Evolutionary conservation across 2,888 invertebrate genomes (phyloP).

Genomic region (Eremobia ochroleuca): DNA sequence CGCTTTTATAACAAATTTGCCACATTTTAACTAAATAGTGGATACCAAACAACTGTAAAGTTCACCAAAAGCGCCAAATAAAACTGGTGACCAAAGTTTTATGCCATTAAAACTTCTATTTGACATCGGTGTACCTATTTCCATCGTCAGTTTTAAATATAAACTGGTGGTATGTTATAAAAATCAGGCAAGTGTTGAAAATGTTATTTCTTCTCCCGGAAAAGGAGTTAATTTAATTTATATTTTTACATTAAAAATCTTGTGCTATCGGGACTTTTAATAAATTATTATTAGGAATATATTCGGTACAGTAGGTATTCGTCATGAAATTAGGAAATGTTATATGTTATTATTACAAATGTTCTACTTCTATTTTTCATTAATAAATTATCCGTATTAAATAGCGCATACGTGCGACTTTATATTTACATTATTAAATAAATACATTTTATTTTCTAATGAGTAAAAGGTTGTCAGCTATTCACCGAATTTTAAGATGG

Average conservation of each 20-base stretch:
- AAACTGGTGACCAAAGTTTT: background rate
- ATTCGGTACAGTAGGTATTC: no score
- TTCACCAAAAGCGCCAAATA: background rate
- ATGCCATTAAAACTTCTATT: background rate
- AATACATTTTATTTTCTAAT: background rate
- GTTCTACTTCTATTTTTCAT: no score
- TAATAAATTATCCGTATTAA: background rate
- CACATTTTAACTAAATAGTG: background rate
- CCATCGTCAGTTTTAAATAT: background rate
- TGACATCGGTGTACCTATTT: background rate
- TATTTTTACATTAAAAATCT: background rate
- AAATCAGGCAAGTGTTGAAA: background rate
- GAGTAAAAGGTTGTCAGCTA: conserved; percentile 28
- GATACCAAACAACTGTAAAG: background rate
- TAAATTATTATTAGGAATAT: background rate
- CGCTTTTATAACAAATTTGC: background rate
- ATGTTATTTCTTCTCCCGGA: background rate
- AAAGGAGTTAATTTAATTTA: background rate
- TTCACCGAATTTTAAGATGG: background rate
- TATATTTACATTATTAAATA: background rate
- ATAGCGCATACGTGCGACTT: background rate
- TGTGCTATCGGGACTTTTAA: background rate
- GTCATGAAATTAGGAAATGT: no score
- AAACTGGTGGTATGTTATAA: background rate
- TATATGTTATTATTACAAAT: no score